Evolutionary conservation across 2,888 invertebrate genomes (phyloP).

Genomic region (Eledona agricola): DNA sequence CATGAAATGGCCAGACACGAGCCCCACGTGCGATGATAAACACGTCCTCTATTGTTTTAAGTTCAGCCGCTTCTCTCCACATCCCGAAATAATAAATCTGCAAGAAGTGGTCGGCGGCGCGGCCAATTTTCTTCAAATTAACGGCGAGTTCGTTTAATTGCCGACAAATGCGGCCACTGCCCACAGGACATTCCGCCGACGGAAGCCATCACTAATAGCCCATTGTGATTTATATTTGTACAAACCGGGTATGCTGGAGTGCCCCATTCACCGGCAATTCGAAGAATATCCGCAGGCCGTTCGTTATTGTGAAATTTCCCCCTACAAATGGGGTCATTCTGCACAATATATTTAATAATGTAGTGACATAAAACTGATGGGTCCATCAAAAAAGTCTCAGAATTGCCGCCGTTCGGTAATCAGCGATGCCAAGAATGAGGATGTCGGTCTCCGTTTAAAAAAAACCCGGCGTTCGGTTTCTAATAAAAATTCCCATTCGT

Average conservation of each 20-base stretch:
- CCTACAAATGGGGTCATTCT: no score
- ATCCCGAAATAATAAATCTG: conserved; percentile 26
- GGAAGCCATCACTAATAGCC: conserved; percentile 22
- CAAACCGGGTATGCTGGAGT: no score
- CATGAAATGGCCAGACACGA: conserved; percentile 32
- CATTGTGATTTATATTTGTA: conserved; percentile 23
- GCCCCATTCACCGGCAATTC: no score
- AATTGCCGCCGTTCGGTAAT: no score
- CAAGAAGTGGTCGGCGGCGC: conserved; percentile 16
- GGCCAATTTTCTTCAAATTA: conserved; percentile 18
- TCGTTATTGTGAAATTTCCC: no score
- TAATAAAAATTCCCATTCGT: conserved; percentile 46
- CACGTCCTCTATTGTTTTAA: conserved; percentile 34
- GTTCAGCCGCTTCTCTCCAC: conserved; percentile 22
- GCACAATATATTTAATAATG: no score
- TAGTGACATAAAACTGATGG: no score
- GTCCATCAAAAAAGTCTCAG: no score
- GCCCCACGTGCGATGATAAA: conserved; percentile 27
- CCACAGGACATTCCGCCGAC: conserved; percentile 20
- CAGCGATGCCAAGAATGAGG: conserved; percentile 35
- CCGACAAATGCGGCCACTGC: conserved; percentile 26
- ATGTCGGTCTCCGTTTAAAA: conserved; percentile 27
- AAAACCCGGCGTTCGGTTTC: conserved; percentile 42
- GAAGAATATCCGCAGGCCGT: no score
- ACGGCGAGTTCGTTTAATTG: conserved; percentile 27